Base-by-base conservation (phyloP, 1,140 invertebrate species). In the Antheraea pernyi region DNA sequence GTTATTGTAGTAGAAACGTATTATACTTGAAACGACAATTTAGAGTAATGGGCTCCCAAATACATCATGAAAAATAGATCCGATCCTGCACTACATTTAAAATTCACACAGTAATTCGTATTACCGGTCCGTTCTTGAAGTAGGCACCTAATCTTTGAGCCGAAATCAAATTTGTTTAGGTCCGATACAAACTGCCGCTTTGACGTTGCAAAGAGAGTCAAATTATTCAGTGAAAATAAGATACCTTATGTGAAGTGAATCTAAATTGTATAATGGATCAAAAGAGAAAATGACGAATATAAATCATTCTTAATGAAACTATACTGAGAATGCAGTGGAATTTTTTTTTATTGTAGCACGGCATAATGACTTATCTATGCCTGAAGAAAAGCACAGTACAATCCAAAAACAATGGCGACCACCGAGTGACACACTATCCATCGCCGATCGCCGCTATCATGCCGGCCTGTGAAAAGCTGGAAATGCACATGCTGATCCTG, bases 151-250 rank as follows among this genome's bases (percentile, higher is more conserved):
- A 70, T 42, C 59, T 59, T 62, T 53, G 59, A 53, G 36, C 42
- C 65, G 22, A n/a, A 67, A 71, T 67, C 59, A 67, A 67, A 67
- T 71, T 71, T 67, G 65, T 59, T 71, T 71, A 71, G 69, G 69
- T 67, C 65, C 61, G 65, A 65, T 66, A 16, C 68, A 67, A 59
- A 71, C 65, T 62, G 59, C 13, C 30, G 61, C 65, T 62, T 67
- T 71, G 65, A 67, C 46, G 59, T 71, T 67, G 46, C 19, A 53
- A 67, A 46, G 59, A 16, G 37, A 42, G 39, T 30, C 18, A 60
- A 65, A 65, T 64, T 53, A 67, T 62, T 67, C 58, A 67, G 46
- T 53, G 46, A 53, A 53, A 53, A 53, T 53, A 53, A 53, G 46
- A 16, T 53, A 53, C 46, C 11, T 42, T 53, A 71, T 58, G 7